A percentile compares a stretch with the other conserved stretches of the same genome.
Evolutionary conservation across 2,797 vertebrate genomes (phyloP).

Genomic region (Halcyon badia): DNA sequence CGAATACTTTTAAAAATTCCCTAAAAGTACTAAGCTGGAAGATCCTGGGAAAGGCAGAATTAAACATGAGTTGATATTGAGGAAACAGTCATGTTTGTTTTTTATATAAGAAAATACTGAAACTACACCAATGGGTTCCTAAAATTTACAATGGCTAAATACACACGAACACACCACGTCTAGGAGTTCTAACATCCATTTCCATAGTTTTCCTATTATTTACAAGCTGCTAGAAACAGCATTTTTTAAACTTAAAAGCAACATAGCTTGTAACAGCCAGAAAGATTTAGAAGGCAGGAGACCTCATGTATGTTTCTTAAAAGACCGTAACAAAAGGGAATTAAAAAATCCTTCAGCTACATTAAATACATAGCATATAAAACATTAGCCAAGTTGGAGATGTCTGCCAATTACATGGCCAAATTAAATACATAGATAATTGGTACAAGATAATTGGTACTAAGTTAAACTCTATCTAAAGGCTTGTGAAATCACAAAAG

Average conservation of each 20-base stretch:
- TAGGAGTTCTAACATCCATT: background rate
- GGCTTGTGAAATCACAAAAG: background rate
- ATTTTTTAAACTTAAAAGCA: background rate
- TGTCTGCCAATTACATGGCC: background rate
- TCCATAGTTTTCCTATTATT: background rate
- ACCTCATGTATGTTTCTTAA: background rate
- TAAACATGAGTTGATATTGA: background rate
- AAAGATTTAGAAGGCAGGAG: background rate
- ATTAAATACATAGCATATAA: background rate
- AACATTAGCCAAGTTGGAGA: background rate
- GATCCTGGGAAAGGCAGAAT: background rate
- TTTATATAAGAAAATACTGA: background rate
- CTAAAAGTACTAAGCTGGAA: background rate
- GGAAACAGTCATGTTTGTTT: background rate
- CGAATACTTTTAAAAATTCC: background rate
- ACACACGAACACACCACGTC: background rate
- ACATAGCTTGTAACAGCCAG: background rate
- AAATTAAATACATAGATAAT: conserved; percentile 46
- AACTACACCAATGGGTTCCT: background rate
- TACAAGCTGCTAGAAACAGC: background rate
- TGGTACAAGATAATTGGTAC: conserved; percentile 24
- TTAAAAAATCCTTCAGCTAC: background rate
- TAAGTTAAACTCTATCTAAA: background rate
- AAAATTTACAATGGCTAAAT: background rate
- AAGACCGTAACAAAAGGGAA: background rate